Evolutionary conservation across 2,797 vertebrate genomes (phyloP).

Genomic region (Hoplostethus atlanticus): DNA sequence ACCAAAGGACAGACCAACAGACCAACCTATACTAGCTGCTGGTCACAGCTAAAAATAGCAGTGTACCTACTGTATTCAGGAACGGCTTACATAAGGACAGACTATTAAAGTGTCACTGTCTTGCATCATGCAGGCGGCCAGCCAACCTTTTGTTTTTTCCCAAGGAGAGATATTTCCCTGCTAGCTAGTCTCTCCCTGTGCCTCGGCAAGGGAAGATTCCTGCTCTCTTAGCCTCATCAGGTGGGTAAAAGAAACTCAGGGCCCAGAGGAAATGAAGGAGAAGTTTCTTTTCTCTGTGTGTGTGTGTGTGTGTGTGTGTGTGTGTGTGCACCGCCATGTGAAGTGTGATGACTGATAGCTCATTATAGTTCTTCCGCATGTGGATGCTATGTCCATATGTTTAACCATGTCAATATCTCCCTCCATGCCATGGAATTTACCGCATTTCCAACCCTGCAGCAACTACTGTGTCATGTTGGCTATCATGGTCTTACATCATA

Average conservation of each 20-base stretch:
- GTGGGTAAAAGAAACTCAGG: not conserved
- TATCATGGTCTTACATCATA: slow-evolving; percentile 24
- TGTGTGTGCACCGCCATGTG: slow-evolving; percentile 44
- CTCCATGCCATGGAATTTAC: not conserved
- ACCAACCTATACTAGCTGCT: no score
- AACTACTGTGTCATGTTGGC: not conserved
- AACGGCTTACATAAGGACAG: slow-evolving; percentile 52
- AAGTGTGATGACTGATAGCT: slow-evolving; percentile 23
- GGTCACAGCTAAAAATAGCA: slow-evolving; percentile 11
- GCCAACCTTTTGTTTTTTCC: slow-evolving; percentile 66
- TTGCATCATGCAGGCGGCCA: slow-evolving; percentile 70
- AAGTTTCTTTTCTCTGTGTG: not conserved
- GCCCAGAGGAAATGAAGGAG: slow-evolving; percentile 4
- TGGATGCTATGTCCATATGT: slow-evolving; percentile 16
- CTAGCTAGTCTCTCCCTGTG: slow-evolving; percentile 25
- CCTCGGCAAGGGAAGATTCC: slow-evolving; percentile 24
- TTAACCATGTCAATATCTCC: slow-evolving; percentile 33
- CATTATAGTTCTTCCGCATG: slow-evolving; percentile 34
- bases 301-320: slow-evolving; percentile 8
- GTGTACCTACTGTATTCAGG: slow-evolving; percentile 43
- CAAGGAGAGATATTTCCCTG: slow-evolving; percentile 53
- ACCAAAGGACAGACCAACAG: no score
- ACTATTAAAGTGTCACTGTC: slow-evolving; percentile 65
- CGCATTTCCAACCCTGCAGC: slow-evolving; percentile 6
- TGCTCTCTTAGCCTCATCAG: slow-evolving; percentile 47